Evolutionary conservation across 2,113 vertebrate species (phyloP).

Genomic region (Osmerus eperlanus): DNA sequence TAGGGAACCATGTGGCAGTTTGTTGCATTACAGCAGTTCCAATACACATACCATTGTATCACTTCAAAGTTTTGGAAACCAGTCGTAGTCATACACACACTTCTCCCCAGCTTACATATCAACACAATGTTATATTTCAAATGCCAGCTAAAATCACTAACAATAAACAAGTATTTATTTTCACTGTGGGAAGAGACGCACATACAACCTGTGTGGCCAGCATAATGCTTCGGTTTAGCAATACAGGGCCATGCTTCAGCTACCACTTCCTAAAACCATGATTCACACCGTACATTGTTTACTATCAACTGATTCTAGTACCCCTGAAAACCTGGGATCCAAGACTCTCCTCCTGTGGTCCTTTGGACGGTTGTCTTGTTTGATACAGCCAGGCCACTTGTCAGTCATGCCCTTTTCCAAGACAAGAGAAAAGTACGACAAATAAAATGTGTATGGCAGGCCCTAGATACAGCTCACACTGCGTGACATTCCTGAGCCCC

Average conservation of each 20-base stretch:
- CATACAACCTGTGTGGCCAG: too few species aligned
- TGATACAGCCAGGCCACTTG: constrained; percentile 64
- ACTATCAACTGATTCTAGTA: constrained; percentile 34
- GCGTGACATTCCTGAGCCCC: constrained; percentile 57
- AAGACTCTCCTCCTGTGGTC: constrained; percentile 62
- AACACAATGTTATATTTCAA: too few species aligned
- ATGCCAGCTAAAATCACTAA: too few species aligned
- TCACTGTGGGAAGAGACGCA: too few species aligned
- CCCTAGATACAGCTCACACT: constrained; percentile 74
- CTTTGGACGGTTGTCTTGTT: constrained; percentile 60
- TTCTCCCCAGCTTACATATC: too few species aligned
- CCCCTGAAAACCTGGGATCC: constrained; percentile 36
- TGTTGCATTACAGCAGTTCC: background rate
- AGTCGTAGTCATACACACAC: too few species aligned
- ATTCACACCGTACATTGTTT: constrained; percentile 14
- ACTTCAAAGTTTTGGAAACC: too few species aligned
- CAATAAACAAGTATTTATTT: too few species aligned
- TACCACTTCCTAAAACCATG: background rate
- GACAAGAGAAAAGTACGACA: constrained; percentile 68
- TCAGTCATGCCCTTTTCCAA: constrained; percentile 66
- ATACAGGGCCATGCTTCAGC: background rate
- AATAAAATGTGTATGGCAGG: constrained; percentile 41
- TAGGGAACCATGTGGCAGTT: background rate
- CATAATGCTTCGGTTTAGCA: too few species aligned
- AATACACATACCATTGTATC: too few species aligned